Evolutionary conservation across 2,888 invertebrate genomes (phyloP).

Genomic region (Pollenia labialis): DNA sequence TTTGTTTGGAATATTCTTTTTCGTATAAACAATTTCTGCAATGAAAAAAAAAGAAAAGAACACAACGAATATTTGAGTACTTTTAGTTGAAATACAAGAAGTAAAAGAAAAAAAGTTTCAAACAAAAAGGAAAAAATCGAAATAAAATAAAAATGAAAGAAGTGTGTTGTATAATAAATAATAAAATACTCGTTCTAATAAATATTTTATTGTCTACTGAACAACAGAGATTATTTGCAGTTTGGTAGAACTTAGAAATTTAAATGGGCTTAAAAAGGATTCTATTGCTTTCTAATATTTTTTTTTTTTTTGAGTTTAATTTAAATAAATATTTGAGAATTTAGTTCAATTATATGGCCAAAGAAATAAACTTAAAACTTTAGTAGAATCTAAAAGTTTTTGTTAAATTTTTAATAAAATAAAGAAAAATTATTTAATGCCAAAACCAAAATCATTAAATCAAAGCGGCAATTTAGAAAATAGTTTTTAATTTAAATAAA

Average conservation of each 20-base stretch:
- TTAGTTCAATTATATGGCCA: neutral
- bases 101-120: neutral
- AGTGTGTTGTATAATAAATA: conserved; percentile 32
- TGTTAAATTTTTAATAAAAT: too few species aligned
- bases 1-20: neutral
- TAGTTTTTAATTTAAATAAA: too few species aligned
- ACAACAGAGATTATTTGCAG: conserved; percentile 12
- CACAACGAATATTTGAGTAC: conserved; percentile 4
- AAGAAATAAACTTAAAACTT: too few species aligned
- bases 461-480: too few species aligned
- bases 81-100: neutral
- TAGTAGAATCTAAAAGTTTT: too few species aligned
- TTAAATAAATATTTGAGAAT: conserved; percentile 13
- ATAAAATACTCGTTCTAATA: conserved; percentile 22
- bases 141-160: neutral
- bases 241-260: neutral
- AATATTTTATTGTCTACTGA: conserved; percentile 22
- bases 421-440: too few species aligned
- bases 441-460: too few species aligned
- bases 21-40: conserved; percentile 29
- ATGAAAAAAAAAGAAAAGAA: conserved; percentile 19
- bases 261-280: neutral
- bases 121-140: neutral
- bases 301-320: conserved; percentile 2
- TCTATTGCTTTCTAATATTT: neutral